These are phyloP conservation scores for Caenorhabditis virilis DNA, from an alignment of 2,888 invertebrate species.

Conservation along the genomic window DNA sequence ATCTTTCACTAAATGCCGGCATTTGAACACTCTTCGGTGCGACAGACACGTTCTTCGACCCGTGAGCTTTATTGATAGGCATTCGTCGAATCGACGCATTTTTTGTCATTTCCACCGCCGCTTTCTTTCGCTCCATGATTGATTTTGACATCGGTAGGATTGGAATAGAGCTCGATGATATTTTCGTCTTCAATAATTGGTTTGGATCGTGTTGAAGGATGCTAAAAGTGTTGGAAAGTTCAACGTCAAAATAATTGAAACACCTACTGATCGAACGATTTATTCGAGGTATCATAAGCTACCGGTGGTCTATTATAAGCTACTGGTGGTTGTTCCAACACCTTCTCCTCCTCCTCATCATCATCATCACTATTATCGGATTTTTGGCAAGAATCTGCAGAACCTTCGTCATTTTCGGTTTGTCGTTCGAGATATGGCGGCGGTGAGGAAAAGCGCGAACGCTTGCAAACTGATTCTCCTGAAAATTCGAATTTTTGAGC, in stretches of 20 bases:
- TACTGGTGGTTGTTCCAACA: no score
- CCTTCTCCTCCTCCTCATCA: not conserved
- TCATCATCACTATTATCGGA: not conserved
- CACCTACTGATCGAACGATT: not conserved
- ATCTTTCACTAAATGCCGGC: conserved; percentile 21
- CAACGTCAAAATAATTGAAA: no score
- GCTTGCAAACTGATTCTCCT: not conserved
- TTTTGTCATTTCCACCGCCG: conserved; percentile 16
- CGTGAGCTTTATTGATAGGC: not conserved
- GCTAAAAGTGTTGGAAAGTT: no score
- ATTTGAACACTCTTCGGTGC: conserved; percentile 31
- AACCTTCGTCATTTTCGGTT: not conserved
- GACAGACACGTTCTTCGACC: conserved; percentile 8
- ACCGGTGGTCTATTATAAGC: not conserved
- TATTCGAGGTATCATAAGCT: not conserved
- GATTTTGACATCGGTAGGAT: conserved; percentile 26
- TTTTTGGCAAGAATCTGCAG: not conserved
- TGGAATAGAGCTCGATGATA: conserved; percentile 13
- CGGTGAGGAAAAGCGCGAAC: not conserved
- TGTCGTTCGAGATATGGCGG: conserved; percentile 3
- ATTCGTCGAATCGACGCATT: conserved; percentile 13
- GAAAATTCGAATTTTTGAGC: not conserved
- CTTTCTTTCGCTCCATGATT: conserved; percentile 34
- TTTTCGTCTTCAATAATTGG: conserved; percentile 17
- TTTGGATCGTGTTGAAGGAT: conserved; percentile 7